Conservation (phyloP, 2,113 vertebrate genomes). For the Chrysochloris asiatica region DNA sequence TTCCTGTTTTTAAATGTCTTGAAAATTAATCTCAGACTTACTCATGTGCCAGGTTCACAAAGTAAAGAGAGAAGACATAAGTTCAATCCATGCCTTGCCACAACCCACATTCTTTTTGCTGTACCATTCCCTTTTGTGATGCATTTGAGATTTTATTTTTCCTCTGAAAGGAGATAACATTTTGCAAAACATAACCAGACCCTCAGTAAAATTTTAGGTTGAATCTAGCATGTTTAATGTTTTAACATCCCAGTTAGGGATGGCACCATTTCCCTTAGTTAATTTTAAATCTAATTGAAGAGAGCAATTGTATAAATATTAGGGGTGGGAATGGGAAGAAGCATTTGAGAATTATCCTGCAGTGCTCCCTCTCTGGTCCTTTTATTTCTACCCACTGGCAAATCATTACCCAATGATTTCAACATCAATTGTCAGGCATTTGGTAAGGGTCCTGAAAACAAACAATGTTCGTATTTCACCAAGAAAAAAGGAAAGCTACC, state of each 20-base stretch:
- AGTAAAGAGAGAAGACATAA: background rate
- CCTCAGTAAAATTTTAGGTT: slow-evolving; percentile 26
- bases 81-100: slow-evolving; percentile 1
- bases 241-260: slow-evolving; percentile 19
- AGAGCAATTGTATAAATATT: slow-evolving; percentile 43
- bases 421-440: slow-evolving; percentile 8
- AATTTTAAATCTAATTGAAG: slow-evolving; percentile 62
- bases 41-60: background rate
- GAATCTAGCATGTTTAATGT: slow-evolving; percentile 18
- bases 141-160: slow-evolving; percentile 2
- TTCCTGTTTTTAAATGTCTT: slow-evolving; percentile 9
- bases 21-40: slow-evolving; percentile 35
- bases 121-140: background rate
- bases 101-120: slow-evolving; percentile 23
- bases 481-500: background rate
- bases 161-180: background rate
- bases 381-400: slow-evolving; percentile 35
- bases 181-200: slow-evolving; percentile 16
- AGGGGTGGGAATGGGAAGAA: background rate
- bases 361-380: background rate
- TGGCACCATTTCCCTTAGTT: slow-evolving; percentile 59
- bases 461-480: background rate
- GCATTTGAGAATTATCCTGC: slow-evolving; percentile 41
- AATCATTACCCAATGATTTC: slow-evolving; percentile 39
- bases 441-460: background rate